These are phyloP conservation scores for Monodelphis domestica DNA, from an alignment of 2,797 vertebrate species.

Conservation along the genomic window DNA sequence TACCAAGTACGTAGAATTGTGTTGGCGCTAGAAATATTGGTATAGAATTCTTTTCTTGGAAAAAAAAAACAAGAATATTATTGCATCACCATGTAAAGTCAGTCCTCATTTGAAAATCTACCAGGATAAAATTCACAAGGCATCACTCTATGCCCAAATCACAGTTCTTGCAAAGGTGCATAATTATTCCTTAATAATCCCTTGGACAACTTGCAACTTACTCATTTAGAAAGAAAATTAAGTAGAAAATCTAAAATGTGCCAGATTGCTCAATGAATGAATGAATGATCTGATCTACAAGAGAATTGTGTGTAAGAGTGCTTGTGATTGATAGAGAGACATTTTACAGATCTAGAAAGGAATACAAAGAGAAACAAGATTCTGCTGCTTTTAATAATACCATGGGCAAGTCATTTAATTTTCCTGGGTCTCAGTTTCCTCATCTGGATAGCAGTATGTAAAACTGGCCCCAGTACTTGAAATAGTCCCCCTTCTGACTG, in stretches of 20 bases:
- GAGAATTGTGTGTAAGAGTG: not conserved
- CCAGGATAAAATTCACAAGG: not conserved
- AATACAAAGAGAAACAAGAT: not conserved
- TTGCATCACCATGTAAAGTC: not conserved
- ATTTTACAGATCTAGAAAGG: not conserved
- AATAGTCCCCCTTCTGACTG: not conserved
- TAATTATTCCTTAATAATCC: not conserved
- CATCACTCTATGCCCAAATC: not conserved
- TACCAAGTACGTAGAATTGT: not conserved
- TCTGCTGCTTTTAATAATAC: not conserved
- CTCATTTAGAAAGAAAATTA: not conserved
- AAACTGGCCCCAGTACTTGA: not conserved
- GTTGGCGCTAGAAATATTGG: not conserved
- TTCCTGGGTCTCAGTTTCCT: not conserved
- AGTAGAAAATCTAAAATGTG: not conserved
- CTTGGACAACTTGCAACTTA: not conserved
- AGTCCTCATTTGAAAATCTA: not conserved
- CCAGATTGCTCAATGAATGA: not conserved
- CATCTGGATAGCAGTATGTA: not conserved
- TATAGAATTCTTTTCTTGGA: not conserved
- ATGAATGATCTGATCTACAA: not conserved
- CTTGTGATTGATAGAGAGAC: not conserved
- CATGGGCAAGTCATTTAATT: not conserved
- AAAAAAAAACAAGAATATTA: not conserved
- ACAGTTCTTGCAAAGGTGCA: not conserved